phyloP scores from a whole-genome alignment of 1,140 invertebrate genomes.

The Camponotus pennsylvanicus region DNA sequence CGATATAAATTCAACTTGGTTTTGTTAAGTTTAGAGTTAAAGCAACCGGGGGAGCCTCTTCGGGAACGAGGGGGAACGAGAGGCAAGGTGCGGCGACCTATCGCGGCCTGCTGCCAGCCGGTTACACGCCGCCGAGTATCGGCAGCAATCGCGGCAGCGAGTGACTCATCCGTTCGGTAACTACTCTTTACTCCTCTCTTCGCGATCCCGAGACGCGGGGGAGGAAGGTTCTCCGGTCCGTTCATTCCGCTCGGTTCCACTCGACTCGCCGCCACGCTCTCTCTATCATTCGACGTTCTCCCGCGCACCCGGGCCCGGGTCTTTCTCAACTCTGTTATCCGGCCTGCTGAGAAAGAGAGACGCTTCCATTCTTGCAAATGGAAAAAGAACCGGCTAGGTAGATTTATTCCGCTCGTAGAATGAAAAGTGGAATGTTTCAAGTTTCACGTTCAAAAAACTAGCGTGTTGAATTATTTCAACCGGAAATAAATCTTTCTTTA shows the following conservation, averaged over 20 bases:
- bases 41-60: not conserved
- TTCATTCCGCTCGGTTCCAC: conserved; percentile 75
- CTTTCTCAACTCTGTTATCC: conserved; percentile 44
- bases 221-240: conserved; percentile 17
- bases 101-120: conserved; percentile 70
- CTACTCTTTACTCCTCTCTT: conserved; percentile 57
- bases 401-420: conserved; percentile 29
- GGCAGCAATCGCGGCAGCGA: conserved; percentile 62
- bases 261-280: conserved; percentile 57
- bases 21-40: conserved; percentile 22
- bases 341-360: not conserved
- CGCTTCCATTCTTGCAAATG: not conserved
- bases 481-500: conserved; percentile 14
- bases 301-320: conserved; percentile 8
- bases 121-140: conserved; percentile 63
- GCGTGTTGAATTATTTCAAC: conserved; percentile 3
- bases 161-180: conserved; percentile 71
- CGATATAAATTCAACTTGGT: conserved; percentile 7
- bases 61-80: conserved; percentile 29
- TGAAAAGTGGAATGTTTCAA: conserved; percentile 29
- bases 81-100: conserved; percentile 80
- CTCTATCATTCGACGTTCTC: conserved; percentile 58
- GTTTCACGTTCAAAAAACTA: not conserved
- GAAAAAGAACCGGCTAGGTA: conserved; percentile 2
- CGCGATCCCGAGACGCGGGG: not conserved